Conservation (phyloP, 2,113 vertebrate species). For the Peromyscus californicus region DNA sequence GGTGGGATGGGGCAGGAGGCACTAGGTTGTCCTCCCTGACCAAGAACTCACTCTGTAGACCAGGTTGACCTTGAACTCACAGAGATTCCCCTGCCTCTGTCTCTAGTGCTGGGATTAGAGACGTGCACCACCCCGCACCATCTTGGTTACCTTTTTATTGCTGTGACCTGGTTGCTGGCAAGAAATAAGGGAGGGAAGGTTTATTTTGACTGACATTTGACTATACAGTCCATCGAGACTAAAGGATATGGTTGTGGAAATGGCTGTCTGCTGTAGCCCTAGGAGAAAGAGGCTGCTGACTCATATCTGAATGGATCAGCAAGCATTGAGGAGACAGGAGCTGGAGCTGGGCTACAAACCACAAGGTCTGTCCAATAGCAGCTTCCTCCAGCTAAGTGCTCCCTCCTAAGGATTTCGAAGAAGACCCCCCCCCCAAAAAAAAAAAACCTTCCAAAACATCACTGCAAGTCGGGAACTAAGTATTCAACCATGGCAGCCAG, state of each 20-base stretch:
- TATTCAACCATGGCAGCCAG: background rate
- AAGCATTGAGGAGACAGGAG: background rate
- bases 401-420: background rate
- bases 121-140: too few relatives aligned
- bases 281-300: background rate
- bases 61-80: background rate
- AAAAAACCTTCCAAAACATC: background rate
- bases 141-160: background rate
- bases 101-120: background rate
- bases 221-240: too few relatives aligned
- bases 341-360: background rate
- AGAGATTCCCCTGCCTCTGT: background rate
- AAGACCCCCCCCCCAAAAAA: too few relatives aligned
- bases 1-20: background rate
- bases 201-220: background rate
- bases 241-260: background rate
- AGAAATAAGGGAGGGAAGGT: background rate
- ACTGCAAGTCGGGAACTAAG: background rate
- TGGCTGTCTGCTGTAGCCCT: background rate
- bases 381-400: background rate
- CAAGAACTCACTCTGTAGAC: background rate
- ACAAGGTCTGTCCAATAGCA: background rate
- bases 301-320: background rate
- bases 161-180: background rate
- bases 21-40: background rate